Percentiles rank a stretch among this genome's conserved stretches.
phyloP scores from a whole-genome alignment of 1,140 invertebrate species.

The Trachelipus rathkii region DNA sequence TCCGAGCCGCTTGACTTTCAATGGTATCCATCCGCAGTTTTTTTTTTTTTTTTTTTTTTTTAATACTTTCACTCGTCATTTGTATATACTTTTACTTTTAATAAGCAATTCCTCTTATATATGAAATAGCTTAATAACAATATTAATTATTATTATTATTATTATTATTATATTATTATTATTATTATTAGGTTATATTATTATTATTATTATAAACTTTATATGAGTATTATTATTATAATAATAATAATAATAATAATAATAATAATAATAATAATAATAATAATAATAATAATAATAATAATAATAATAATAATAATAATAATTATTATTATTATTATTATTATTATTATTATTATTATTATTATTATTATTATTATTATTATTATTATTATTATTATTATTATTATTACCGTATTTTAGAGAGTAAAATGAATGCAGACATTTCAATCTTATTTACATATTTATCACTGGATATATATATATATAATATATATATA shows the following conservation, averaged over 20 bases:
- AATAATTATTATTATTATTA: neutral
- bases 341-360: no score
- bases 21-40: neutral
- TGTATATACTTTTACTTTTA: neutral
- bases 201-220: no score
- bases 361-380: neutral
- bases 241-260: neutral
- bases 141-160: neutral
- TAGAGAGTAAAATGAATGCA: neutral
- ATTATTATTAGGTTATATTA: no score
- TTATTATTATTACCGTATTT: neutral
- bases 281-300: neutral
- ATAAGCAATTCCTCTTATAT: neutral
- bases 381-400: neutral
- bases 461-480: neutral
- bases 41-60: neutral
- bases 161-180: neutral
- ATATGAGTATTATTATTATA: neutral
- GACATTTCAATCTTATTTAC: neutral
- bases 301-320: neutral
- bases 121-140: neutral
- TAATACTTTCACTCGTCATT: neutral
- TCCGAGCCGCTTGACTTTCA: neutral
- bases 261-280: neutral
- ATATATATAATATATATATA: no score